phyloP scores from a whole-genome alignment of 2,888 invertebrate species.

The Phaonia tiefii region DNA sequence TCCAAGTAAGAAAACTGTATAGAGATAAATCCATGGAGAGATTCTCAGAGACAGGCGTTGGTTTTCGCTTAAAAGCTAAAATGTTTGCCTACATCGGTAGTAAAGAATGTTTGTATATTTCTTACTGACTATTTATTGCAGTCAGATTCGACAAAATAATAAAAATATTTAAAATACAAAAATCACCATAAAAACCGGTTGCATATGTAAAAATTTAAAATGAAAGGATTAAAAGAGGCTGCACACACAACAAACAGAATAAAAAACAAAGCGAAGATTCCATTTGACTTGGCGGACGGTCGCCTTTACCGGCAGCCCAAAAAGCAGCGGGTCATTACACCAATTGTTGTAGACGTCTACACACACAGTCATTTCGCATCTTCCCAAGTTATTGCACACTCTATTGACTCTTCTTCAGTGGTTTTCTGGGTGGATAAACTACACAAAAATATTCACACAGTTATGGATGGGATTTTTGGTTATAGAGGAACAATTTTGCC shows the following conservation, averaged over 20 bases:
- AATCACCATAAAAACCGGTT: slow-evolving; percentile 65
- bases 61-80: slow-evolving; percentile 12
- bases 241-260: slow-evolving; percentile 15
- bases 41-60: slow-evolving; percentile 50
- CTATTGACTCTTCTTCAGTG: not conserved
- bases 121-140: slow-evolving; percentile 60
- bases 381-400: not conserved
- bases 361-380: slow-evolving; percentile 32
- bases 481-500: slow-evolving; percentile 23
- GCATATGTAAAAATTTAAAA: too few species aligned
- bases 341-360: slow-evolving; percentile 70
- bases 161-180: not conserved
- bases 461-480: slow-evolving; percentile 41
- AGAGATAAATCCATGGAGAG: slow-evolving; percentile 36
- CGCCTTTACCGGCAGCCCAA: slow-evolving; percentile 63
- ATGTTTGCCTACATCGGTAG: slow-evolving; percentile 42
- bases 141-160: slow-evolving; percentile 53
- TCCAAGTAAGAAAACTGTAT: slow-evolving; percentile 6
- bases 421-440: not conserved
- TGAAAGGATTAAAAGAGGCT: too few species aligned
- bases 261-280: slow-evolving; percentile 47
- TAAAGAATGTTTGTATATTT: slow-evolving; percentile 50
- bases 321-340: slow-evolving; percentile 77
- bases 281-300: slow-evolving; percentile 40
- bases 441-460: slow-evolving; percentile 63